Base-by-base conservation (phyloP, 2,888 invertebrate species). In the Himalopsyche anomala region DNA sequence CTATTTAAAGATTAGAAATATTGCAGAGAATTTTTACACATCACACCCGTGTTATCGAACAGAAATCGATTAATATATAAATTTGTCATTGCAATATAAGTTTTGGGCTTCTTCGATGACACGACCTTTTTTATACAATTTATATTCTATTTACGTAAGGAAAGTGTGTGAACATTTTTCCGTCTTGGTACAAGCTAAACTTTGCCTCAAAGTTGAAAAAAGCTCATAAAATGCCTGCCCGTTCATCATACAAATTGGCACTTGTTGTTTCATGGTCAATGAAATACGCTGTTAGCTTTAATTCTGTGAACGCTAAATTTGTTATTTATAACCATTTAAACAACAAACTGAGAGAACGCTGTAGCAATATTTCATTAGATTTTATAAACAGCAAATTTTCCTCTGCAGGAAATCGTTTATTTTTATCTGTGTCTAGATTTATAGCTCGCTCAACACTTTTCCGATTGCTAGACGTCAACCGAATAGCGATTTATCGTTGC, bases 401-500 rank as follows among this genome's bases (percentile, higher is more conserved):
- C 45, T 51, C 45, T 15, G 45, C 45, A 19, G 45, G 51, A 51
- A 80, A 80, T 42, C 80, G 80, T 45, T 80, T 80, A 80, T 80
- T 80, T 80, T 80, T 56, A 80, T 74, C 74, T 74, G 74, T 74
- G 74, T 74, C 74, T 42, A 80, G 45, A 80, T 45, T 80, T 42
- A 51, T 80, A 80, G 80, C 80, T 36, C 80, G 85, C 82, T 83
- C 87, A 87, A 87, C 85, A 83, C 87, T 85, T 85, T 87, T 85
- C 87, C 87, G 87, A 87, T 87, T 85, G 87, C 62, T 54, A 74
- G 80, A 85, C 80, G 85, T 85, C 85, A 83, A 80, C 83, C 83
- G 62, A 5, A 62, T 36, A 62, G 69, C 42, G 85, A 87, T 87
- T 87, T 87, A 87, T 87, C 83, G 87, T 79, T 38, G 51, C 54